Evolutionary conservation across 2,797 vertebrate genomes (phyloP).

Genomic region (Scolopax rusticola): DNA sequence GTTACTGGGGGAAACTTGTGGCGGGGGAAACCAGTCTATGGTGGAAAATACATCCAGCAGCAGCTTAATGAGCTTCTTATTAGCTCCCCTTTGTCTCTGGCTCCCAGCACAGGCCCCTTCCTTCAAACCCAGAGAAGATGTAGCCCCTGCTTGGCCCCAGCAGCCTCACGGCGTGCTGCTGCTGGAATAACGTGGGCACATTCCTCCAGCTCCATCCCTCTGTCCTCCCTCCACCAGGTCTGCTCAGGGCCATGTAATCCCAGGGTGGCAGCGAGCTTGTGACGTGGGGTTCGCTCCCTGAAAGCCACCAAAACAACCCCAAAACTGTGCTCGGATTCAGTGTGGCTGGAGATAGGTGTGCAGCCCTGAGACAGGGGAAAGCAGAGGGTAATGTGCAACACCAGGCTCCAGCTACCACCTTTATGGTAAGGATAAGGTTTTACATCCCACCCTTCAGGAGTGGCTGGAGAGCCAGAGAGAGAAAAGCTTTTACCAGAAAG

Average conservation of each 20-base stretch:
- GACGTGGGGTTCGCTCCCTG: not conserved
- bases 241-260: not conserved
- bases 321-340: not conserved
- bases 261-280: not conserved
- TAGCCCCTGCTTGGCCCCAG: not conserved
- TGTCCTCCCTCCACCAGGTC: fast-evolving
- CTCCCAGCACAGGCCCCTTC: not conserved
- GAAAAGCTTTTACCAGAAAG: not conserved
- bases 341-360: fast-evolving
- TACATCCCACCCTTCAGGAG: not conserved
- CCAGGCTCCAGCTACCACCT: fast-evolving
- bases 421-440: not conserved
- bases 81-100: not conserved
- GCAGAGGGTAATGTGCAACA: not conserved
- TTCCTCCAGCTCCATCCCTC: not conserved
- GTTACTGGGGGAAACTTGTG: not conserved
- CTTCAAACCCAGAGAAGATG: not conserved
- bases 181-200: not conserved
- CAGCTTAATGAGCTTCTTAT: not conserved
- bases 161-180: not conserved
- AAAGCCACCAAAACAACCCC: not conserved
- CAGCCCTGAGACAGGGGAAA: not conserved
- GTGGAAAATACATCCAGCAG: conserved; percentile 14
- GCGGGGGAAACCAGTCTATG: not conserved
- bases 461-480: not conserved